Evolutionary conservation across 2,797 vertebrate species (phyloP), one percentile per base, ranked within the genome.

Genomic region (Coracias cyanogaster): DNA sequence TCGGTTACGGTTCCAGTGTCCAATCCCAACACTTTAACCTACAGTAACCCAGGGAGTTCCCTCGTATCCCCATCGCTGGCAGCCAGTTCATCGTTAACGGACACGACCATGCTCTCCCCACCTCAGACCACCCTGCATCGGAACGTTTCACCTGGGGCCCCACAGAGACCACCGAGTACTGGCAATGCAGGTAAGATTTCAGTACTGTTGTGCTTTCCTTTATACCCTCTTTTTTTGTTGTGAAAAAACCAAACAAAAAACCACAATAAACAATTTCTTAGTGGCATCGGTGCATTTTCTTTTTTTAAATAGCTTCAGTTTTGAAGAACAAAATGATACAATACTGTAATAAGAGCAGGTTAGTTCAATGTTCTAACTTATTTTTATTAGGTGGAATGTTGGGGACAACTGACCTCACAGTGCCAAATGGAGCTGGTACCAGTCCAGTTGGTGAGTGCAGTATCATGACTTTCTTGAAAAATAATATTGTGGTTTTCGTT

Each of bases 1-100:
- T 99, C 99, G 67, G 99, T 99, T 98, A 99, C 99, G 4, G 99
- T 99, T 93, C 99, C 99, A 6, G 99, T 99, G 94, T 99, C 99
- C 98, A 99, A 99, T 94, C 99, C 98, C 83, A 99, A 98, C 96
- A 98, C 98, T 98, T 98, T 99, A 98, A 96, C 98, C 45, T 99
- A 99, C 98, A 98, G 97, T 93, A 99, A 99, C 97, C 99, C 99
- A 10, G 99, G 99, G 93, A 98, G 98, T 93, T 98, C 98, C 91
- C 98, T 99, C 51, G 98, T 99, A 91, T 99, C 98, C 86, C 98
- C 99, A 29, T 98, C 98, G 39, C 96, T 99, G 98, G 98, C 98
- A 73, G 98, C 99, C 97, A 98, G 98, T 48, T 99, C 98, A 67
- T 98, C 99, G 2, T 97, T 99, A 96, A 98, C 98, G 21, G 99